These are phyloP conservation scores for Scomber scombrus DNA, from an alignment of 2,113 vertebrate genomes.

Conservation along the genomic window DNA sequence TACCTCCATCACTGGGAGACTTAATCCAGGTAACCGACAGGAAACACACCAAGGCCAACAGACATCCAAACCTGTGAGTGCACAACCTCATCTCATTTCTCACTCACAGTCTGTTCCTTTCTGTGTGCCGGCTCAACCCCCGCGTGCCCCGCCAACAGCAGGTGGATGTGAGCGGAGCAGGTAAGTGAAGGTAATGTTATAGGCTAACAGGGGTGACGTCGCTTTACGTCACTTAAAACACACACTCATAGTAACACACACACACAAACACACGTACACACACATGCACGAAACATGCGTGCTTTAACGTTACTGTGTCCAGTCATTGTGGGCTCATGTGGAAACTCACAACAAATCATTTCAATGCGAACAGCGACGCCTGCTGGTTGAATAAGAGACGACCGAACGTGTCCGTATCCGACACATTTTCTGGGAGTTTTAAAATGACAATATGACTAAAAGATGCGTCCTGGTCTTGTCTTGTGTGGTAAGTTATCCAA, in stretches of 20 bases:
- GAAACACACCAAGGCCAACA: slow-evolving; percentile 36
- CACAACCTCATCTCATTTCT: slow-evolving; percentile 56
- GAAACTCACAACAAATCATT: no score
- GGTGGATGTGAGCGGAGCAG: slow-evolving; percentile 19
- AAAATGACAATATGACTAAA: no score
- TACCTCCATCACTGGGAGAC: slow-evolving; percentile 47
- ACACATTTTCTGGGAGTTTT: no score
- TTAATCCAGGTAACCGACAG: slow-evolving; percentile 45
- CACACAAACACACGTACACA: no score
- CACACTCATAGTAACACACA: not conserved
- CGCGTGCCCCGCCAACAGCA: not conserved
- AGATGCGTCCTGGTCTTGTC: no score
- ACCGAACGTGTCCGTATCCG: no score
- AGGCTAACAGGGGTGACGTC: not conserved
- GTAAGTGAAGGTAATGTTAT: not conserved
- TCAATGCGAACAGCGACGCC: not conserved
- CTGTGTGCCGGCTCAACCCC: not conserved
- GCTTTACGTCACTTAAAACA: not conserved
- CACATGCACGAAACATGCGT: no score
- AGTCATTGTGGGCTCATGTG: no score
- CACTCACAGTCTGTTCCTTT: not conserved
- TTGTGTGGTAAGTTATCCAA: no score
- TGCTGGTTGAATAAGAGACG: not conserved
- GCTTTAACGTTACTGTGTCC: no score
- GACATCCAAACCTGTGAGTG: slow-evolving; percentile 16